phyloP scores from a whole-genome alignment of 2,888 invertebrate genomes.

The Luperina testacea region DNA sequence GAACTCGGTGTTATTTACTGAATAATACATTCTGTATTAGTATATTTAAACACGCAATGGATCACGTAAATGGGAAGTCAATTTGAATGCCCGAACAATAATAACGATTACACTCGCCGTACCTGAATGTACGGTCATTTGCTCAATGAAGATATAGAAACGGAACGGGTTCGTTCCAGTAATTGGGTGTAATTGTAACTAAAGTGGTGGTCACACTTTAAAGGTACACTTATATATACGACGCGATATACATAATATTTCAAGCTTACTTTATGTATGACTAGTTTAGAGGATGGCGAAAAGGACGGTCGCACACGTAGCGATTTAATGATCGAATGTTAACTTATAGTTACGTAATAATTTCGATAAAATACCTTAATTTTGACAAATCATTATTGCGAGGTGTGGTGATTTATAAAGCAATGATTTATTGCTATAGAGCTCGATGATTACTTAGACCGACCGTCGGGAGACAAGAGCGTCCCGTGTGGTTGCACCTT shows the following conservation, averaged over 20 bases:
- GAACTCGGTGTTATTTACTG: conserved; percentile 84
- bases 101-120: conserved; percentile 72
- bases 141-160: conserved; percentile 72
- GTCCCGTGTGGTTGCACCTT: conserved; percentile 64
- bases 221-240: conserved; percentile 76
- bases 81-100: conserved; percentile 76
- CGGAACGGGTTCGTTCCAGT: conserved; percentile 63
- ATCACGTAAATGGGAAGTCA: conserved; percentile 74
- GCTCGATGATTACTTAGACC: conserved; percentile 69
- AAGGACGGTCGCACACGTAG: conserved; percentile 88
- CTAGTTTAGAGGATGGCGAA: conserved; percentile 91
- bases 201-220: conserved; percentile 76
- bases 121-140: conserved; percentile 63
- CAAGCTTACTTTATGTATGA: conserved; percentile 84
- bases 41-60: conserved; percentile 85
- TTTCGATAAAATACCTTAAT: conserved; percentile 84
- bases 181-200: conserved; percentile 68
- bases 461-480: conserved; percentile 59
- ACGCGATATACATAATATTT: conserved; percentile 77
- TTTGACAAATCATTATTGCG: conserved; percentile 86
- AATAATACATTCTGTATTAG: conserved; percentile 85
- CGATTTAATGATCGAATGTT: conserved; percentile 83
- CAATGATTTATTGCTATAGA: conserved; percentile 72
- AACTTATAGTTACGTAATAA: conserved; percentile 83
- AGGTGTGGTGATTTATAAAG: conserved; percentile 81